A percentile compares a stretch with the other conserved stretches of the same genome.
These are phyloP conservation scores for Cylloceria caligata DNA, from an alignment of 2,888 invertebrate species.

Conservation along the genomic window DNA sequence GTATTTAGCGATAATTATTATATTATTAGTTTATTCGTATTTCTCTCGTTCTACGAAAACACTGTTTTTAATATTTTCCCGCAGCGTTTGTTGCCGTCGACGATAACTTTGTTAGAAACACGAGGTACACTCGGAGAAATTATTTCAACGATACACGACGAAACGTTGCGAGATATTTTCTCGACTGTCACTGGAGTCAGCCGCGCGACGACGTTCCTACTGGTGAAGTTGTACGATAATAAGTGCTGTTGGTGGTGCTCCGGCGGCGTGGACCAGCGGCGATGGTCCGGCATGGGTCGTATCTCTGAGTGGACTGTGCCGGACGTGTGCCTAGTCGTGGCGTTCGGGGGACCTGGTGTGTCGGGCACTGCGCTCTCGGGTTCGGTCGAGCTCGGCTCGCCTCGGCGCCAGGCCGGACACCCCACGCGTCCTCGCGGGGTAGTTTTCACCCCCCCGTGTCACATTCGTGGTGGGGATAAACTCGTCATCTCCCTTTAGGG, in stretches of 20 bases:
- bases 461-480: constrained; percentile 78
- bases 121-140: neutral
- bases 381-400: constrained; percentile 82
- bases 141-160: neutral
- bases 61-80: too few species aligned
- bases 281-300: constrained; percentile 85
- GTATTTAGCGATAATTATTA: too few species aligned
- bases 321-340: constrained; percentile 82
- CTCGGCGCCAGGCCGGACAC: constrained; percentile 80
- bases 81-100: neutral
- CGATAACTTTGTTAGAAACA: neutral
- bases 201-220: neutral
- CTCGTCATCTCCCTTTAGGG: constrained; percentile 61
- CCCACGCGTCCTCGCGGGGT: constrained; percentile 77
- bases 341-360: constrained; percentile 83
- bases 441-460: constrained; percentile 73
- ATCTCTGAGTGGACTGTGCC: constrained; percentile 85
- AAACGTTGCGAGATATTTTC: neutral
- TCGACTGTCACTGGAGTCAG: neutral
- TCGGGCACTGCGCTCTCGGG: constrained; percentile 79
- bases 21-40: too few species aligned
- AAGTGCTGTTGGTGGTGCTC: constrained; percentile 37
- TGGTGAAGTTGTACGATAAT: neutral
- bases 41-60: too few species aligned
- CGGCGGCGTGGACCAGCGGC: constrained; percentile 79